Evolutionary conservation across 1,140 invertebrate species (phyloP), one percentile per base, ranked within the genome.

Genomic region (Eurytemora carolleeae): DNA sequence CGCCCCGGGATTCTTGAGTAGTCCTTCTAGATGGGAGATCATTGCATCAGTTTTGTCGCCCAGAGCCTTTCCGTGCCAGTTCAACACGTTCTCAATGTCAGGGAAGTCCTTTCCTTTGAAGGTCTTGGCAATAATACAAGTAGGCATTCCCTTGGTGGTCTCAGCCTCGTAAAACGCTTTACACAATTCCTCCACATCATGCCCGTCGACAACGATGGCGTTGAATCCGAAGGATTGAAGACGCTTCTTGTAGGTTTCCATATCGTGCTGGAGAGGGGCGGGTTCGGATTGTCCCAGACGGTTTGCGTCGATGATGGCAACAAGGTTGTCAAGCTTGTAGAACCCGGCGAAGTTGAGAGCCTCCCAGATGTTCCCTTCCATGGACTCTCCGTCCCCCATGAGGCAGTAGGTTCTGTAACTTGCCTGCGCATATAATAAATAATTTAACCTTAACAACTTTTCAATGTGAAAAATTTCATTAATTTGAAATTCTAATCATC

Each of bases 351-450:
- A 98, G 67, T 91, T 81, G 53, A 98, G 75, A 0, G 93, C 93
- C 76, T 99, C 95, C 95, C 95, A 99, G 64, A 98, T 82, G 17
- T 91, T 94, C 64, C 96, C 96, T 77, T 99, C 96, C 0, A 92
- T 91, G 68, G 87, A 86, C 76, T 99, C 96, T 20, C 96, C 95
- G 77, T 99, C 96, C 55, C 96, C 96, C 64, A 98, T 80, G 25
- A 98, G 68, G 68, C 91, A 95, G 72, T 88, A 99, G 0, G 91
- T 87, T 68, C 94, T 90, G 70, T 68, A 80, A 71, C n/a, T n/a
- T n/a, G n/a, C 61, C 64, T 26, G 31, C 57, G 56, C 17, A 61
- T 44, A 53, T 2, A 57, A 65, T 23, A 60, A 58, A 59, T 22
- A 63, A 20, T 44, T 66, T 2, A 26, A 19, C n/a, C n/a, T n/a